Evolutionary conservation across 2,888 invertebrate species (phyloP).

Genomic region (Gibbula magus): DNA sequence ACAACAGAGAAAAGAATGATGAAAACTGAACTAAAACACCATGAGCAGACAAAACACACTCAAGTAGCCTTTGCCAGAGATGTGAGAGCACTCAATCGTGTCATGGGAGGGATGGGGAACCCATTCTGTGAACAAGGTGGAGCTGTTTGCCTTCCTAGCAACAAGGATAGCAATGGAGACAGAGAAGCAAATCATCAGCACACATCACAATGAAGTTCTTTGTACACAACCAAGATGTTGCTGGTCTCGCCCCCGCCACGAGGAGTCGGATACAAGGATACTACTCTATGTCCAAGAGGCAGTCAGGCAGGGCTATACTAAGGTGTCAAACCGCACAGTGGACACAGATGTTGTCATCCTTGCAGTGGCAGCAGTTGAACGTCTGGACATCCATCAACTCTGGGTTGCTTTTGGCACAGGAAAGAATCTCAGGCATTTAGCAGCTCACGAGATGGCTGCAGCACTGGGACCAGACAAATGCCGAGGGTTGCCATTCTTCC

Average conservation of each 20-base stretch:
- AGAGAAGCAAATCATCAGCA: background rate
- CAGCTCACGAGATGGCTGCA: no score
- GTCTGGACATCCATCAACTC: conserved; percentile 17
- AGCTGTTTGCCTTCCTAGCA: conserved; percentile 24
- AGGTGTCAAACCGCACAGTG: conserved; percentile 30
- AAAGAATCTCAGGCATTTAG: no score
- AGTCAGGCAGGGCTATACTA: conserved; percentile 11
- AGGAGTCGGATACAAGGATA: conserved; percentile 42
- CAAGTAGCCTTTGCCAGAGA: background rate
- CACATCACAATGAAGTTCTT: conserved; percentile 1
- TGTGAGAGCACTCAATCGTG: background rate
- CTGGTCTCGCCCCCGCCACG: conserved; percentile 33
- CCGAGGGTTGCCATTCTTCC: conserved; percentile 32
- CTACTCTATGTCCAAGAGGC: conserved; percentile 34
- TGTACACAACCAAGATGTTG: conserved; percentile 2
- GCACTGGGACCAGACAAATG: no score
- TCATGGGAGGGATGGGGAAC: conserved; percentile 32
- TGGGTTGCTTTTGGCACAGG: conserved; percentile 45
- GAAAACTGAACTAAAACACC: background rate
- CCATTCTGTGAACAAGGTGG: conserved; percentile 31
- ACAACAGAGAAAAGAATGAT: background rate
- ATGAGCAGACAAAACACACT: background rate
- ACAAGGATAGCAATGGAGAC: background rate
- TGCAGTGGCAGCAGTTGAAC: conserved; percentile 26
- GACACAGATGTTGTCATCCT: conserved; percentile 43